Evolutionary conservation across 2,113 vertebrate species (phyloP).

Genomic region (Triplophysa dalaica): DNA sequence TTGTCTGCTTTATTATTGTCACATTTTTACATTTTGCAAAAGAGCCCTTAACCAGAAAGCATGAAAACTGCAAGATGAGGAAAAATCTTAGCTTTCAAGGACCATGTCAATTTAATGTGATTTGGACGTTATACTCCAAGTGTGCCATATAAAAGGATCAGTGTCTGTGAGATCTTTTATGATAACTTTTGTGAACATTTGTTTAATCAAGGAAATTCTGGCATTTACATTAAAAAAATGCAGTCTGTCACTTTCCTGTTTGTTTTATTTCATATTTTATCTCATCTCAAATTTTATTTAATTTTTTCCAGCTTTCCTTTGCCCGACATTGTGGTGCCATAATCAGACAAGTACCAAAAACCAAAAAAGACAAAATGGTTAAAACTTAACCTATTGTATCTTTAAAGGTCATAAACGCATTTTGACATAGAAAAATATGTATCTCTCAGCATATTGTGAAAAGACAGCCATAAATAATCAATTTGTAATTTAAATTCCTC

Average conservation of each 20-base stretch:
- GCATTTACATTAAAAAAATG: not conserved
- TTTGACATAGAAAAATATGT: too few relatives aligned
- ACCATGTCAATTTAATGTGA: not conserved
- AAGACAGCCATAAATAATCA: not conserved
- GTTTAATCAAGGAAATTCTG: constrained; percentile 18
- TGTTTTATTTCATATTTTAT: not conserved
- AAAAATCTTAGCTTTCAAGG: not conserved
- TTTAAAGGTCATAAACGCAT: too few relatives aligned
- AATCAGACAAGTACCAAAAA: too few relatives aligned
- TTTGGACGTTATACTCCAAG: not conserved
- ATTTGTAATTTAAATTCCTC: too few relatives aligned
- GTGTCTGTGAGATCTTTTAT: not conserved
- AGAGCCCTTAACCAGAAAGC: not conserved
- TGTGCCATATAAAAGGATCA: not conserved
- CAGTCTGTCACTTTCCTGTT: not conserved
- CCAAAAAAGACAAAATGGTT: too few relatives aligned
- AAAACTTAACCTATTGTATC: too few relatives aligned
- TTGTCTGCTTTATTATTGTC: not conserved
- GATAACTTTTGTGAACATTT: not conserved
- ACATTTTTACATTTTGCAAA: constrained; percentile 20
- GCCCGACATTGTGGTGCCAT: too few relatives aligned
- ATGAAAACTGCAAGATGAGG: not conserved
- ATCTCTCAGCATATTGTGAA: too few relatives aligned
- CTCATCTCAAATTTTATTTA: not conserved
- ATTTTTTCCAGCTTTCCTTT: not conserved